A percentile compares a stretch with the other conserved stretches of the same genome.
Evolutionary conservation across 1,140 invertebrate species (phyloP).

Genomic region (Aphelenchoides fujianensis): DNA sequence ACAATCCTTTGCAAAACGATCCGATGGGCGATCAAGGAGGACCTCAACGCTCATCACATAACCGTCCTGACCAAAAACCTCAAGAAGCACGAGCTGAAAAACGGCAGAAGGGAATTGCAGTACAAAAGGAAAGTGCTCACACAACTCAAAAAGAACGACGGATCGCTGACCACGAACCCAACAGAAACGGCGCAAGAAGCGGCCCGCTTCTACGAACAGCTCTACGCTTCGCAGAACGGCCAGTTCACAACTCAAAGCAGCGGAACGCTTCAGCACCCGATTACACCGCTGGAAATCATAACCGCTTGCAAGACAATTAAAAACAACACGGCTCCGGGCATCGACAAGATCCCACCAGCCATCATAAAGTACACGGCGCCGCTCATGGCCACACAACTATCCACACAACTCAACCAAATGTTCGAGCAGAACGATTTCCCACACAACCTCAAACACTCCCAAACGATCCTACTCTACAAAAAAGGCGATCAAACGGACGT

Average conservation of each 20-base stretch:
- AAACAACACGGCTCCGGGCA: neutral
- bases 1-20: neutral
- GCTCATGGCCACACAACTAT: constrained; percentile 11
- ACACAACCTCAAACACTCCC: constrained; percentile 8
- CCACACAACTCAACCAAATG: constrained; percentile 24
- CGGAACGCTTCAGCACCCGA: neutral
- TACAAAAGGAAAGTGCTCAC: neutral
- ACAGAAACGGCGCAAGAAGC: neutral
- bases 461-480: constrained; percentile 33
- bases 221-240: neutral
- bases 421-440: constrained; percentile 10
- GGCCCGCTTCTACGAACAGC: neutral
- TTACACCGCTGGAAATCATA: neutral
- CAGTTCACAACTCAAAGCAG: neutral
- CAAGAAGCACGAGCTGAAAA: neutral
- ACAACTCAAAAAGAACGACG: neutral
- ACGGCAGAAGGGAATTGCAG: neutral
- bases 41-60: neutral
- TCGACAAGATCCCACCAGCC: neutral
- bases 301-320: neutral
- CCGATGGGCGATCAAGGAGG: neutral
- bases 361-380: constrained; percentile 12
- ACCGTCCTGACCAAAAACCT: neutral
- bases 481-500: constrained; percentile 18
- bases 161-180: neutral